Conservation (phyloP, 2,797 vertebrate genomes). For the Muscicapa striata region DNA sequence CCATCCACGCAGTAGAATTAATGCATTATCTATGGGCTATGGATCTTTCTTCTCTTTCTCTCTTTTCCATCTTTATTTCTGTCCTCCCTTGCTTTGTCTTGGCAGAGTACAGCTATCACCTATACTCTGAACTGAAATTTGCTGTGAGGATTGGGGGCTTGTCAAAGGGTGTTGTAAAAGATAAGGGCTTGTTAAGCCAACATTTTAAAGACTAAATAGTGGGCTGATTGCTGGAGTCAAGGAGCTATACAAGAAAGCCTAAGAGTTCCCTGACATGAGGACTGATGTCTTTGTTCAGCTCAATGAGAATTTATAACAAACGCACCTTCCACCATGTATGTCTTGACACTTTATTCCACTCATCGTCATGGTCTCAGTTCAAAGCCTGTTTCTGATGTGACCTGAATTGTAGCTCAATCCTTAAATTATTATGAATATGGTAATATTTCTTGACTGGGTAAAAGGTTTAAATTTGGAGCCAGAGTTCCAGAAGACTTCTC, state of each 20-base stretch:
- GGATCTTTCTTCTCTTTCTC: not conserved
- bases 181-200: not conserved
- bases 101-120: not conserved
- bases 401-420: not conserved
- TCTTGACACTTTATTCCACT: rapidly evolving
- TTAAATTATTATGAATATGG: not conserved
- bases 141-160: not conserved
- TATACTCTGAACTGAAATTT: not conserved
- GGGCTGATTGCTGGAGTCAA: not conserved
- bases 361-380: not conserved
- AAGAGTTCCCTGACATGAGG: not conserved
- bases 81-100: not conserved
- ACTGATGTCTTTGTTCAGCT: not conserved
- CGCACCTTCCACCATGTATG: rapidly evolving
- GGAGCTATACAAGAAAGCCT: not conserved
- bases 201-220: not conserved
- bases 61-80: not conserved
- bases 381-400: not conserved
- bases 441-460: not conserved
- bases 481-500: not conserved
- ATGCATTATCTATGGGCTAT: too few relatives aligned
- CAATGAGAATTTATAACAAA: not conserved
- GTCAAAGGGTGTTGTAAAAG: not conserved
- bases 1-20: not conserved
- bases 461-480: not conserved